Evolutionary conservation across 35 echinoderm and acorn worm genomes (phyloP), one percentile per base, ranked within the genome.

Genomic region (Ptychodera flava): DNA sequence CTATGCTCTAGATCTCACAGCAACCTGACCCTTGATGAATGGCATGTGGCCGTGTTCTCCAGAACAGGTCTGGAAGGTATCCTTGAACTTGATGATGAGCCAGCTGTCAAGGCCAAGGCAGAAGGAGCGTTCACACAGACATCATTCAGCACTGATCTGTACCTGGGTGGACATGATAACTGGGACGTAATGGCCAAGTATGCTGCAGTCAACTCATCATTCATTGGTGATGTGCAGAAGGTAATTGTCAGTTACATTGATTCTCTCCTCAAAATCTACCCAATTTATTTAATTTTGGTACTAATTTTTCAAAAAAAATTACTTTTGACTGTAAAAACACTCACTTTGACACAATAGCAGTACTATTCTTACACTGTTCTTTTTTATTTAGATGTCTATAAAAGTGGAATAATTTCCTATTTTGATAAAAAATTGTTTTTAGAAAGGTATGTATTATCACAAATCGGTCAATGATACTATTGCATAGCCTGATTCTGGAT

Each of bases 181-280:
- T 87, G 79, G 1, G 90, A 94, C 34, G 77, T 86, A 28, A 1
- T 98, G 0, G 87, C 95, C 15, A 88, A 88, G 22, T 86, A 94
- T 31, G 90, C 93, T 78, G 90, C 81, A 77, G 37, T 98, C 2
- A 79, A 52, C 36, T 86, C 88, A 1, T 94, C 92, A 76, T 92
- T 98, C 77, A 86, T 94, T 36, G 95, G 95, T 33, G 95, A 98
- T 84, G 94, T 98, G 34, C 95, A 98, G 45, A 98, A 90, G 93
- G 95, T 98, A 78, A 77, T 64, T 64, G 22, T 64, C 22, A 12
- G 45, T 64, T 64, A 12, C n/a, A n/a, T n/a, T n/a, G 53, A 78
- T 30, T 16, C 31, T 12, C 14, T 81, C 15, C 15, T 15, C 15
- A 31, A 16, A 81, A 16, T 16, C 15, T 15, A 31, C 12, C 15